Base-by-base conservation (phyloP, 1,140 invertebrate species). In the Sycophaga agraensis region DNA sequence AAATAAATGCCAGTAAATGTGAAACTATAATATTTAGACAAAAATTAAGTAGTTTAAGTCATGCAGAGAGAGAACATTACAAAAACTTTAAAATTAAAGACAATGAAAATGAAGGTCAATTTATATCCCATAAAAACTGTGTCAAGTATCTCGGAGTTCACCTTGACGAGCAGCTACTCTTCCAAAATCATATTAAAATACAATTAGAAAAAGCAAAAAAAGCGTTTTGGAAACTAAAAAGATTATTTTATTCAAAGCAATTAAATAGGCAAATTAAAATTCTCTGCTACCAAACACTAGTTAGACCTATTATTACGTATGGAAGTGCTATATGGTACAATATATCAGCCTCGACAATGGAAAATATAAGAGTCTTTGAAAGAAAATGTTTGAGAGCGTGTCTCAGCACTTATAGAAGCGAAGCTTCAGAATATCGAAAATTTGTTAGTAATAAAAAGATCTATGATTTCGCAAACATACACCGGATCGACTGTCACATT, bases 191-290 rank as follows among this genome's bases (percentile, higher is more conserved):
- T 37, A 12, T 40, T 24, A 16, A 56, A 28, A 57, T 54, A 1
- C 57, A 67, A 14, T 31, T 64, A 17, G 28, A 37, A 3, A 62
- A 67, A 54, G 62, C 48, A 22, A 56, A 26, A 50, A 61, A 43
- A n/a, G 48, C 51, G 34, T 58, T 17, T 37, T 51, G 1, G 9
- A 50, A 34, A 46, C 45, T 31, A 53, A 61, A 16, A 11, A 28
- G 17, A 55, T 21, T 62, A 4, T 58, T 66, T 16, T 55, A 66
- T 16, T 40, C 63, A 14, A 49, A 48, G 31, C 45, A 50, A 5
- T 19, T 66, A 3, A 43, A 51, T 42, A 40, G 6, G 12, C 53
- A 31, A 61, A 53, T 40, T 17, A 61, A 53, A 61, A 26, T 61
- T 37, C 50, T 53, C 6, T 40, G 49, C 12, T 60, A 65, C 43